Evolutionary conservation across 2,113 vertebrate genomes (phyloP), one percentile per base, ranked within the genome.

Genomic region (Eubucco bourcierii): DNA sequence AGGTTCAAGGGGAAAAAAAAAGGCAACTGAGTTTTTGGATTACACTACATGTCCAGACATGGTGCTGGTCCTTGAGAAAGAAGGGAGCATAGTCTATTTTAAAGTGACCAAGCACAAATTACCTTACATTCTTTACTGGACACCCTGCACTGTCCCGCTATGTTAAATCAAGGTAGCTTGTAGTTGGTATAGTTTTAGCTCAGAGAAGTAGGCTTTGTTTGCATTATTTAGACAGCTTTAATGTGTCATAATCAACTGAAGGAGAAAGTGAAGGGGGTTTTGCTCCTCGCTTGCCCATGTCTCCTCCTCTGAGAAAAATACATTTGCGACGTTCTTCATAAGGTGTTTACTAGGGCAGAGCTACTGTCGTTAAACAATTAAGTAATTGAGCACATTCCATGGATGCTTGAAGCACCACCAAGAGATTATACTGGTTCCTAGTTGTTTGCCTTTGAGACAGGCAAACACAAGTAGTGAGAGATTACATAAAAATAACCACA

Each of bases 171-270:
- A 55, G 66, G 28, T 13, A 25, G 28, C 6, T 21, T 60, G 60
- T 70, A 71, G 41, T 52, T 3, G 18, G 27, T 31, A 4, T 14
- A 3, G 14, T 41, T 84, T 58, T n/a, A 72, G 47, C 50, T 72
- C 50, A 68, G 75, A 83, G 33, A 74, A 74, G 29, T 34, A 68
- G 12, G 28, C 37, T 90, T 72, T 84, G 74, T 92, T 87, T 90
- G 70, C 47, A 11, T 60, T 95, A 80, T 74, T 92, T 39, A 93
- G 80, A 92, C 74, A 93, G 39, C 74, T 91, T 88, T 91, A 41
- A 90, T 84, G 53, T 78, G 50, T 39, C 39, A 20, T 19, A 88
- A 81, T 64, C 59, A 95, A 86, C 81, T 60, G 29, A 67, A 74
- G 39, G 50, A 81, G 44, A 88, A 95, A 90, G 31, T 66, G 80